phyloP scores from a whole-genome alignment of 1,140 invertebrate genomes.

The Caenorhabditis briggsae region DNA sequence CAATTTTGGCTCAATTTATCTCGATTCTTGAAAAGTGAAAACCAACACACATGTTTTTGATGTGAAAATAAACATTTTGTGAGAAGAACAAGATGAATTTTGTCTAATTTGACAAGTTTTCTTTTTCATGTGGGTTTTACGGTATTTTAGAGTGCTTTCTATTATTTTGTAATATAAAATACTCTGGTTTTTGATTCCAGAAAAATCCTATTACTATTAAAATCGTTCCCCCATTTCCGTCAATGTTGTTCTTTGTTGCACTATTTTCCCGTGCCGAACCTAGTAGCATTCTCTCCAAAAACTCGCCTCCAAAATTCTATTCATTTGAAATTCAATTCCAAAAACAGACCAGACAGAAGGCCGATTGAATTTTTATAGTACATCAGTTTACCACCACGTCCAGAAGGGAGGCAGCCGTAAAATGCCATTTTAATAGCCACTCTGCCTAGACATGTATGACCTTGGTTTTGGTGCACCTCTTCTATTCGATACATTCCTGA shows the following conservation, averaged over 20 bases:
- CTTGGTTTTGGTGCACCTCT: conserved; percentile 24
- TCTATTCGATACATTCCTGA: background rate
- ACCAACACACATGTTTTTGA: no score
- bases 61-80: no score
- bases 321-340: conserved; percentile 31
- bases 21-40: no score
- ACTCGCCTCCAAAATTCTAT: background rate
- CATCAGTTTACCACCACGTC: conserved; percentile 7
- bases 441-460: background rate
- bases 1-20: no score
- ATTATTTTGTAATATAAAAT: no score
- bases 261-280: background rate
- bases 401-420: background rate
- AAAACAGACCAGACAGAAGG: conserved; percentile 31
- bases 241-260: conserved; percentile 19
- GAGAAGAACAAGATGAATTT: no score
- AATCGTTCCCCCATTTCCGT: background rate
- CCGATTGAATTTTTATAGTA: conserved; percentile 44
- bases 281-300: background rate
- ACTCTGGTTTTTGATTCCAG: background rate
- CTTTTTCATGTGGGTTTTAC: no score
- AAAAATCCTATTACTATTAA: background rate
- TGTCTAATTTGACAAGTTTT: no score
- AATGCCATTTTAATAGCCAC: conserved; percentile 40
- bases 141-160: no score